Base-by-base conservation (phyloP, 2,113 vertebrate genomes). In the Ramphastos sulfuratus region DNA sequence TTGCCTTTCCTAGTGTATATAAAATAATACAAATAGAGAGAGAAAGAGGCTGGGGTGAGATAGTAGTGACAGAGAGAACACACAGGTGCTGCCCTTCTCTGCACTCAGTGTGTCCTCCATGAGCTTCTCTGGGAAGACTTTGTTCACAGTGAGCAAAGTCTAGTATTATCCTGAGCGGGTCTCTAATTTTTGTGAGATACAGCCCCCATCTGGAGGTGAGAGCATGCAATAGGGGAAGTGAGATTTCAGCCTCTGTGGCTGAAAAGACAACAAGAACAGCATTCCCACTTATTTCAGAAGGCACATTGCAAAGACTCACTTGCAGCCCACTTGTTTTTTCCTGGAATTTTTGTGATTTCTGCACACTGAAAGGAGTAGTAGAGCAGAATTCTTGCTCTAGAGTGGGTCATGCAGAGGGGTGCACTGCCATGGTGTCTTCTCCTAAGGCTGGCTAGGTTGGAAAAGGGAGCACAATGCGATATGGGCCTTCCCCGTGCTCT, bases 81-180 rank as follows among this genome's bases (percentile, higher is more conserved):
- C 42, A 78, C 50, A 48, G 60, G 23, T 87, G 67, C 35, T 93
- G 82, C 35, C 67, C 73, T 83, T 71, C 72, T 83, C 55, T 87
- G 56, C 7, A 6, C 20, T 83, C 50, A 79, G 67, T 21, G 13
- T 33, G 11, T 79, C 50, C 44, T 91, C 83, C 70, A 50, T 30
- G 18, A 91, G 18, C n/a, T 87, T 87, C 69, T 91, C 39, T 87
- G 79, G 58, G 52, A 94, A 91, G 64, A 61, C 69, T 80, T 92
- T 66, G 44, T 25, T 87, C 16, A 3, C 74, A 87, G 44, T 65
- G 74, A 84, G 25, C 19, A 46, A 46, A 19, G 25, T 80, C 84
- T 87, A 70, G 87, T 88, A 87, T 81, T 50, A 89, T 66, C 52
- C 50, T 30, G 21, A 56, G 77, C 19, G 46, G 33, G 60, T 65